Percentiles rank a stretch among this genome's conserved stretches.
phyloP scores from a whole-genome alignment of 2,888 invertebrate species.

The Athetis lepigone region DNA sequence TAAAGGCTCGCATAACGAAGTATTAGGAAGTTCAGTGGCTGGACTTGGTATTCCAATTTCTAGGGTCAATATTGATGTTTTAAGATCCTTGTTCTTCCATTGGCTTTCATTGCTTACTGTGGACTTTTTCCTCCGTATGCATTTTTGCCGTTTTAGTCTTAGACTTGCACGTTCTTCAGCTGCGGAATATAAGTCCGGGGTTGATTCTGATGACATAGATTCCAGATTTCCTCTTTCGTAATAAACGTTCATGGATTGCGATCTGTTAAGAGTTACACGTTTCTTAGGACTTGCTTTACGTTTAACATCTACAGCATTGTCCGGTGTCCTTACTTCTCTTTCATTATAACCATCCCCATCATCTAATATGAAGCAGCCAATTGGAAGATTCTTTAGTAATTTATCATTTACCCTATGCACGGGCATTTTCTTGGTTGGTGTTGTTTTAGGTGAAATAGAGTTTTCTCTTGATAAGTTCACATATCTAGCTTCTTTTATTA shows the following conservation, averaged over 20 bases:
- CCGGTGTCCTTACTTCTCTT: slow-evolving; percentile 88
- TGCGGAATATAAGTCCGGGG: slow-evolving; percentile 79
- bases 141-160: slow-evolving; percentile 89
- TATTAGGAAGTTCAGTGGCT: slow-evolving; percentile 78
- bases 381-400: slow-evolving; percentile 84
- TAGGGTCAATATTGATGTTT: slow-evolving; percentile 80
- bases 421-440: slow-evolving; percentile 81
- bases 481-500: slow-evolving; percentile 86
- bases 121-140: slow-evolving; percentile 90
- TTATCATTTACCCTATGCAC: slow-evolving; percentile 81
- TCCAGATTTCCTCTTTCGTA: slow-evolving; percentile 72
- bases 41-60: slow-evolving; percentile 88
- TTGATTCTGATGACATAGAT: slow-evolving; percentile 79
- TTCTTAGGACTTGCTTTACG: slow-evolving; percentile 60
- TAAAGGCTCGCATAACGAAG: slow-evolving; percentile 78
- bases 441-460: slow-evolving; percentile 83
- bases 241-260: slow-evolving; percentile 81
- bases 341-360: slow-evolving; percentile 88
- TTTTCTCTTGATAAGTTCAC: slow-evolving; percentile 85
- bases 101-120: slow-evolving; percentile 84
- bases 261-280: slow-evolving; percentile 73
- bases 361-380: slow-evolving; percentile 86
- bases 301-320: slow-evolving; percentile 70
- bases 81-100: slow-evolving; percentile 74
- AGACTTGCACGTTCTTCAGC: slow-evolving; percentile 76